A percentile compares a stretch with the other conserved stretches of the same genome.
These are phyloP conservation scores for Grantiella picta DNA, from an alignment of 2,113 vertebrate genomes.

Conservation along the genomic window DNA sequence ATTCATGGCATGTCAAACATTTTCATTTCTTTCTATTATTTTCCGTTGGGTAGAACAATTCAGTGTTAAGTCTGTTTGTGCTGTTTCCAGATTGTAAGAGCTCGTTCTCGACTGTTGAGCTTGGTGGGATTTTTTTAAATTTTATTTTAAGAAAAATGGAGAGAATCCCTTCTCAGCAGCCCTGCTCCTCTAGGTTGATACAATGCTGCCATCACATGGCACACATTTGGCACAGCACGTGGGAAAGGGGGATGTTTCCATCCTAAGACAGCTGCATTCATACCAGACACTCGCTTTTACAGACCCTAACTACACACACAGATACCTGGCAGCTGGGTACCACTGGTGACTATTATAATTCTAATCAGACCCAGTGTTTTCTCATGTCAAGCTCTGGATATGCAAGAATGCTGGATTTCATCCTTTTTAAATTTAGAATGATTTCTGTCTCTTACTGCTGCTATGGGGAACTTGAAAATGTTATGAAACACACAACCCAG, in stretches of 20 bases:
- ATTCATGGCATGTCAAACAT: background rate
- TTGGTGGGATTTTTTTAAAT: background rate
- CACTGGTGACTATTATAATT: accelerated
- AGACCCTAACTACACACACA: accelerated
- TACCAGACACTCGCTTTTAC: background rate
- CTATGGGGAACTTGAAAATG: background rate
- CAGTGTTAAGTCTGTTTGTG: background rate
- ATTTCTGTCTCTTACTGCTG: background rate
- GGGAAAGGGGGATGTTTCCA: background rate
- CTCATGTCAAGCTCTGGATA: background rate
- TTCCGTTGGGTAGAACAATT: background rate
- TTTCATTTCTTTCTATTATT: background rate
- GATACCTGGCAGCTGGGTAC: background rate
- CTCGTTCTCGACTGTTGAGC: background rate
- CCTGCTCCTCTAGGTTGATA: background rate
- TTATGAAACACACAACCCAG: background rate
- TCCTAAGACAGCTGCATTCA: background rate
- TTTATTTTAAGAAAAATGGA: background rate
- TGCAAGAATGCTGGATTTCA: background rate
- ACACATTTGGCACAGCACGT: accelerated
- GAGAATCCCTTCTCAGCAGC: background rate
- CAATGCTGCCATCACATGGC: slow-evolving; percentile 73
- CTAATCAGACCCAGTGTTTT: background rate
- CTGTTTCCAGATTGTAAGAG: background rate
- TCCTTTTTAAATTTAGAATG: background rate